Evolutionary conservation across 2,888 invertebrate genomes (phyloP).

Genomic region (Venusia cambrica): DNA sequence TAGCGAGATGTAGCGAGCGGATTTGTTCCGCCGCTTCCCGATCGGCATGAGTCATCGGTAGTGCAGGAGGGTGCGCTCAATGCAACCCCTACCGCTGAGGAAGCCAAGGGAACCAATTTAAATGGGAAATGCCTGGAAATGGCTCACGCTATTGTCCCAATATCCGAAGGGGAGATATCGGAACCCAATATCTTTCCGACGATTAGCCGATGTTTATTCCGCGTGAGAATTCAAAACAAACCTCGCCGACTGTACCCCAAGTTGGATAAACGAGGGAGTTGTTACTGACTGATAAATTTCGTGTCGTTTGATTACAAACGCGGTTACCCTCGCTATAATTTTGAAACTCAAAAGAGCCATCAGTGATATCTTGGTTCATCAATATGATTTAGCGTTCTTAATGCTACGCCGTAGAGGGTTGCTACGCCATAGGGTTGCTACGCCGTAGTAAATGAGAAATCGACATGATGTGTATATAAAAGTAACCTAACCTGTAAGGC

Average conservation of each 20-base stretch:
- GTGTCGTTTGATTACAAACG: conserved; percentile 20
- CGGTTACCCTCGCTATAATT: conserved; percentile 16
- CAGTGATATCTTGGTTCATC: conserved; percentile 10
- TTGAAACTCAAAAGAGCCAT: conserved; percentile 15
- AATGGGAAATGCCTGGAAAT: conserved; percentile 76
- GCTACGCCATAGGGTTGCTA: too few relatives aligned
- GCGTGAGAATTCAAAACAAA: conserved; percentile 66
- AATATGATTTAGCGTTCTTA: conserved; percentile 12
- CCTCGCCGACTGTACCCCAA: conserved; percentile 35
- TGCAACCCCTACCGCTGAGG: conserved; percentile 59
- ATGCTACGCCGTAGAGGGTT: conserved; percentile 12
- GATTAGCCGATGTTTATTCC: conserved; percentile 69
- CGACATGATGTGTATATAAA: too few relatives aligned
- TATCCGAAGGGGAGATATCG: conserved; percentile 66
- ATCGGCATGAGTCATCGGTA: conserved; percentile 42
- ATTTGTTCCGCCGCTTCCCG: conserved; percentile 27
- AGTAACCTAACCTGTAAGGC: too few relatives aligned
- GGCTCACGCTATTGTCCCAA: conserved; percentile 71
- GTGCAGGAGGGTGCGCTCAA: conserved; percentile 38
- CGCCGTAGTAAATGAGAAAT: too few relatives aligned
- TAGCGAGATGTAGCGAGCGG: conserved; percentile 5
- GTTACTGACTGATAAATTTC: conserved; percentile 28
- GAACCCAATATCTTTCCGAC: conserved; percentile 58
- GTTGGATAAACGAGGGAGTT: conserved; percentile 30
- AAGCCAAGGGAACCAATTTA: conserved; percentile 69